These are phyloP conservation scores for Mormyrops attenuatus DNA, from an alignment of 2,797 vertebrate species.

Conservation along the genomic window DNA sequence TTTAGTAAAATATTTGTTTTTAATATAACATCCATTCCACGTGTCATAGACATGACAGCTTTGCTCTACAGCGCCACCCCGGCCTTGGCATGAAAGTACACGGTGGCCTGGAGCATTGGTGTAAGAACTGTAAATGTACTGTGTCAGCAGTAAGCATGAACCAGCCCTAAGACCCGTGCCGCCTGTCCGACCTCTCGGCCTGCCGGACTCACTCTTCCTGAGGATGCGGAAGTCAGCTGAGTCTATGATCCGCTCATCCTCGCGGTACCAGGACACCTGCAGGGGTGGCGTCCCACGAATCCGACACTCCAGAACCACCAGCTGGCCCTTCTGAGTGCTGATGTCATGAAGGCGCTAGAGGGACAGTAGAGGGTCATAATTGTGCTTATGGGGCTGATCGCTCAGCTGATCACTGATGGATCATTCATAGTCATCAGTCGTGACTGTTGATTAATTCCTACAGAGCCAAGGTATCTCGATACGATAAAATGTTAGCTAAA, in stretches of 20 bases:
- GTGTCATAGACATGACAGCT: neutral
- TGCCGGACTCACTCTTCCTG: constrained; percentile 68
- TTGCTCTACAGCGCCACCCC: neutral
- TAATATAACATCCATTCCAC: neutral
- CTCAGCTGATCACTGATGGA: neutral
- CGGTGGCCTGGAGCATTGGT: neutral
- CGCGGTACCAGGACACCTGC: constrained; percentile 78
- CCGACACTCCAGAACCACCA: constrained; percentile 75
- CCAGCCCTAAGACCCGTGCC: neutral
- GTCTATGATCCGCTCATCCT: constrained; percentile 66
- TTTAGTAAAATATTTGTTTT: neutral
- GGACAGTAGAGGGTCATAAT: neutral
- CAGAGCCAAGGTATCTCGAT: neutral
- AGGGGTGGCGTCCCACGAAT: constrained; percentile 64
- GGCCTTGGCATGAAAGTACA: neutral
- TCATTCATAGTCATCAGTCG: neutral
- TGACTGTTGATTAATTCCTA: neutral
- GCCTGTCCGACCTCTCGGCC: neutral
- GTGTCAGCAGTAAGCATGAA: neutral
- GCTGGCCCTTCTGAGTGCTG: constrained; percentile 68
- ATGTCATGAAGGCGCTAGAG: constrained; percentile 73
- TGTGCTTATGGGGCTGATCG: neutral
- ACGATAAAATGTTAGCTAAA: neutral
- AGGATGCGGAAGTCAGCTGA: constrained; percentile 78
- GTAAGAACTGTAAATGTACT: neutral